phyloP scores from a whole-genome alignment of 2,113 vertebrate genomes.

The Serranochromis macrocephalus region DNA sequence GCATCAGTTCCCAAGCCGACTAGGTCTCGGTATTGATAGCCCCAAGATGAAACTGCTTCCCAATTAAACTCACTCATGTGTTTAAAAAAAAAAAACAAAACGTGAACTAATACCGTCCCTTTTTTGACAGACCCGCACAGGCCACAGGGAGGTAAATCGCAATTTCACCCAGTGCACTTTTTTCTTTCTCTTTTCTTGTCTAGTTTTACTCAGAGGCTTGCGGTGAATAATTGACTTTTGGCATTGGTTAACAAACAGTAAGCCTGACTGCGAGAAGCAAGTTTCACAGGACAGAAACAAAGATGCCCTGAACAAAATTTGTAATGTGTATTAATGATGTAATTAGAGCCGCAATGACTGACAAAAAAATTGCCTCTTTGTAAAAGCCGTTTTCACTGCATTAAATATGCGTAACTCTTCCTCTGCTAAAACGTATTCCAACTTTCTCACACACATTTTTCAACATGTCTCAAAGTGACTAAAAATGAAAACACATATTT shows the following conservation, averaged over 20 bases:
- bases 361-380: neutral
- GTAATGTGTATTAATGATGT: slow-evolving; percentile 16
- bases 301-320: neutral
- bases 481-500: neutral
- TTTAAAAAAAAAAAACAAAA: slow-evolving; percentile 3
- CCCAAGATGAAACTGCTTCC: slow-evolving; percentile 40
- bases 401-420: neutral
- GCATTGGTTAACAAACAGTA: slow-evolving; percentile 3
- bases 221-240: slow-evolving; percentile 25
- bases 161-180: slow-evolving; percentile 16
- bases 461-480: neutral
- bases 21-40: neutral
- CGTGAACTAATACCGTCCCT: neutral
- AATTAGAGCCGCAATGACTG: neutral
- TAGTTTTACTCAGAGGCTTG: slow-evolving; percentile 19
- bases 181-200: neutral
- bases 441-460: neutral
- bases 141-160: slow-evolving; percentile 4
- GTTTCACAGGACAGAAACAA: neutral
- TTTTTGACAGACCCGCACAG: neutral
- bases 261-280: neutral
- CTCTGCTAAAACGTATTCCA: neutral
- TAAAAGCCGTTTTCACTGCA: neutral
- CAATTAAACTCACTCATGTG: slow-evolving; percentile 61
- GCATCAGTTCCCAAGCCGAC: neutral